Conservation (phyloP, 2,113 vertebrate species). For the Nibea coibor region DNA sequence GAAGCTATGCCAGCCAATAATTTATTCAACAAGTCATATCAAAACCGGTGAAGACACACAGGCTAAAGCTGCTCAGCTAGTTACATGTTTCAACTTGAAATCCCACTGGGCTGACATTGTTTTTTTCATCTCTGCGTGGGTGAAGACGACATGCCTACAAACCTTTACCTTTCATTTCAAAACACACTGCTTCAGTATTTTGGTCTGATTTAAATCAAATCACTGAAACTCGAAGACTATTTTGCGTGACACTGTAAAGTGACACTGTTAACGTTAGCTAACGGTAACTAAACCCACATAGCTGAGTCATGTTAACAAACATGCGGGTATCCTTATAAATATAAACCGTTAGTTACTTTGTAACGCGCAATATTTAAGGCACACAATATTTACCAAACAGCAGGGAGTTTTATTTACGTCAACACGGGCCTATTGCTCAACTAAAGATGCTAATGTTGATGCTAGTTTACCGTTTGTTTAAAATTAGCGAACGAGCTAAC, state of each 20-base stretch:
- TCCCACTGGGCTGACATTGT: neutral
- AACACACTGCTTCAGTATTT: neutral
- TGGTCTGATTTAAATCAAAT: neutral
- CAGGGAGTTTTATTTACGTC: neutral
- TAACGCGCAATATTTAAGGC: neutral
- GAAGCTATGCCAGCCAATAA: neutral
- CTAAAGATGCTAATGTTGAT: neutral
- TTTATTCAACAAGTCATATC: neutral
- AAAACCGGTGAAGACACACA: neutral
- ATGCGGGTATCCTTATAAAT: neutral
- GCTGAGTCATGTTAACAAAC: neutral
- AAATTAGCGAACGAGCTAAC: constrained; percentile 27
- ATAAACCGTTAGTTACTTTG: neutral
- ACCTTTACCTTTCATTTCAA: neutral
- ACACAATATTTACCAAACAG: neutral
- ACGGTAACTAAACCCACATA: neutral
- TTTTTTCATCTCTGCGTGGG: too few species aligned
- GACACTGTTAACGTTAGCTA: neutral
- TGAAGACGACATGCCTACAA: neutral
- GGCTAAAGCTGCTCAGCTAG: neutral
- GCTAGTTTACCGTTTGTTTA: neutral
- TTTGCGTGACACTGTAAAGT: too few species aligned
- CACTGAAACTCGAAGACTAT: neutral
- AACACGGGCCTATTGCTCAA: neutral
- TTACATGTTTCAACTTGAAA: neutral